Evolutionary conservation across 1,140 invertebrate species (phyloP).

Genomic region (Orchesella cincta): DNA sequence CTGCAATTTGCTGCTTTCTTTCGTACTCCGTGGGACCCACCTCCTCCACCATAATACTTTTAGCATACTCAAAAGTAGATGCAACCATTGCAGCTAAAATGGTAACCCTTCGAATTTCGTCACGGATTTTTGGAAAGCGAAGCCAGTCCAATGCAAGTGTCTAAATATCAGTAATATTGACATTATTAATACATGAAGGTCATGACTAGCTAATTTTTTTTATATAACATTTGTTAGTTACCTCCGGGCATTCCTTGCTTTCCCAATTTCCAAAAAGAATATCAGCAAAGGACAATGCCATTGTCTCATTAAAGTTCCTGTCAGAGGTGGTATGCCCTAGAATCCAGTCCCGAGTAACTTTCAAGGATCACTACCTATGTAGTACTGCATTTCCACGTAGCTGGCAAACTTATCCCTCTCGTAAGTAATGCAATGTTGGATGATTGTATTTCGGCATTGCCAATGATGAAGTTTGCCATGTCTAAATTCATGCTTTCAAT

Average conservation of each 20-base stretch:
- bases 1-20: conserved; percentile 5
- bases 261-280: conserved; percentile 78
- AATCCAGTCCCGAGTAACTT: conserved; percentile 74
- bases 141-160: conserved; percentile 75
- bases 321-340: conserved; percentile 51
- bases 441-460: conserved; percentile 82
- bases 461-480: conserved; percentile 89
- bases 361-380: conserved; percentile 2
- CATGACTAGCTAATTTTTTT: neutral
- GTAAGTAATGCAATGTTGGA: conserved; percentile 82
- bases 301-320: conserved; percentile 49
- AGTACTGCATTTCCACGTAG: conserved; percentile 71
- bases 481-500: conserved; percentile 90
- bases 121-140: conserved; percentile 68
- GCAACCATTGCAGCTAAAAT: conserved; percentile 62
- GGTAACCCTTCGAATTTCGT: conserved; percentile 65
- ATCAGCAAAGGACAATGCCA: conserved; percentile 72
- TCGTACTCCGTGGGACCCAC: conserved; percentile 57
- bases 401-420: conserved; percentile 90
- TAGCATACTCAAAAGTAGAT: conserved; percentile 63
- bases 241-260: conserved; percentile 69
- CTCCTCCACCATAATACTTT: conserved; percentile 63
- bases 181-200: neutral
- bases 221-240: too few relatives aligned
- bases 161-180: conserved; percentile 54